Conservation (phyloP, 37 sponge, comb jelly and placozoan genomes). For the Lycopodina hypogea region DNA sequence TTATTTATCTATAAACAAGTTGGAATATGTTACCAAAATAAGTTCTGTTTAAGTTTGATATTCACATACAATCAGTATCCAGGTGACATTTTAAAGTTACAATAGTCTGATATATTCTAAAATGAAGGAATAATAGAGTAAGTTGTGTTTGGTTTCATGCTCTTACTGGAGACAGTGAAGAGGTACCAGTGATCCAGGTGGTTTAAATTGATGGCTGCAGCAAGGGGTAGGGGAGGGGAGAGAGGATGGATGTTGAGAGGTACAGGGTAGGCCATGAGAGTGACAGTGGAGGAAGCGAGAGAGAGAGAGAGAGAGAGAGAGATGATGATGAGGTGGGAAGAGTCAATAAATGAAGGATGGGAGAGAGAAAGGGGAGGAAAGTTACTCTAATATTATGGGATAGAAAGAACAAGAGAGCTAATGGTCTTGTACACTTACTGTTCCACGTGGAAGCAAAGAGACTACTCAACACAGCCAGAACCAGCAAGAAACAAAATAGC, state of each 20-base stretch:
- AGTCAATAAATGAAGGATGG: background rate
- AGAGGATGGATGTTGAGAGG: background rate
- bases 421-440: slow-evolving; percentile 7
- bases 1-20: too few relatives aligned
- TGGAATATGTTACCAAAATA: too few relatives aligned
- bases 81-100: too few relatives aligned
- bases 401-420: background rate
- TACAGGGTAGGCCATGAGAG: too few relatives aligned
- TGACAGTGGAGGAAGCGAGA: background rate
- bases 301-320: background rate
- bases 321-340: background rate
- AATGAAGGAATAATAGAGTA: too few relatives aligned
- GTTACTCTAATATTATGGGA: background rate
- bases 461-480: slow-evolving; percentile 51
- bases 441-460: slow-evolving; percentile 46
- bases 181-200: slow-evolving; percentile 37
- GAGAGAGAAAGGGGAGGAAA: background rate
- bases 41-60: too few relatives aligned
- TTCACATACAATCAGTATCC: too few relatives aligned
- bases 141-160: too few relatives aligned
- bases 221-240: background rate
- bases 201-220: background rate
- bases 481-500: slow-evolving; percentile 38
- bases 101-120: too few relatives aligned
- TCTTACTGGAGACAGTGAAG: background rate